These are phyloP conservation scores for Brachynemurus nebulosus DNA, from an alignment of 2,888 invertebrate genomes.

Conservation along the genomic window DNA sequence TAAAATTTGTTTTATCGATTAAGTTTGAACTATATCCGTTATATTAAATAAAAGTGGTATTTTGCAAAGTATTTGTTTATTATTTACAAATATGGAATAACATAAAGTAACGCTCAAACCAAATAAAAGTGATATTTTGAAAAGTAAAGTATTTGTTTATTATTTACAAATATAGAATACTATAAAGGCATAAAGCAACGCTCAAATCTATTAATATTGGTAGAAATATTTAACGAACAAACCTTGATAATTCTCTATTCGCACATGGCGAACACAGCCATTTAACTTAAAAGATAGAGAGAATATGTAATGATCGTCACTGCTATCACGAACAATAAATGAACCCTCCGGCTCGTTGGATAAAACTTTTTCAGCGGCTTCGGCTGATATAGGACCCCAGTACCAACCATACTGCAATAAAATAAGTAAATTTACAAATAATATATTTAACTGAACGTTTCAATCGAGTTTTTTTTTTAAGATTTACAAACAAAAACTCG, in stretches of 20 bases:
- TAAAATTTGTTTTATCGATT: too few relatives aligned
- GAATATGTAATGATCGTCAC: slow-evolving; percentile 90
- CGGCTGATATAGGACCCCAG: slow-evolving; percentile 87
- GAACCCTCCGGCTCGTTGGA: slow-evolving; percentile 88
- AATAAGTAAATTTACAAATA: too few relatives aligned
- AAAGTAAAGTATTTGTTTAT: neutral
- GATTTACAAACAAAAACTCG: neutral
- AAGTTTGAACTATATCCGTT: too few relatives aligned
- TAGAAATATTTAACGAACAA: too few relatives aligned
- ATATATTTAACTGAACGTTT: slow-evolving; percentile 2
- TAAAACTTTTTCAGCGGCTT: slow-evolving; percentile 80
- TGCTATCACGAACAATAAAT: slow-evolving; percentile 85
- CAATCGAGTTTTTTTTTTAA: neutral
- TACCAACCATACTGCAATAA: slow-evolving; percentile 79
- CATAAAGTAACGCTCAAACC: too few relatives aligned
- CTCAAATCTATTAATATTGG: too few relatives aligned
- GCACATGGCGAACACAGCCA: slow-evolving; percentile 75
- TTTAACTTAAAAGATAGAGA: slow-evolving; percentile 86
- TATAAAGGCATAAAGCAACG: neutral
- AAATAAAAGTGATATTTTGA: too few relatives aligned
- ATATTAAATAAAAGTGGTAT: too few relatives aligned
- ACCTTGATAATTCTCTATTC: slow-evolving; percentile 94
- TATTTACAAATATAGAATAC: neutral
- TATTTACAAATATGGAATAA: too few relatives aligned
- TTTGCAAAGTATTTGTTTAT: too few relatives aligned